Evolutionary conservation across 2,113 vertebrate species (phyloP), one percentile per base, ranked within the genome.

Genomic region (Mesocricetus auratus): DNA sequence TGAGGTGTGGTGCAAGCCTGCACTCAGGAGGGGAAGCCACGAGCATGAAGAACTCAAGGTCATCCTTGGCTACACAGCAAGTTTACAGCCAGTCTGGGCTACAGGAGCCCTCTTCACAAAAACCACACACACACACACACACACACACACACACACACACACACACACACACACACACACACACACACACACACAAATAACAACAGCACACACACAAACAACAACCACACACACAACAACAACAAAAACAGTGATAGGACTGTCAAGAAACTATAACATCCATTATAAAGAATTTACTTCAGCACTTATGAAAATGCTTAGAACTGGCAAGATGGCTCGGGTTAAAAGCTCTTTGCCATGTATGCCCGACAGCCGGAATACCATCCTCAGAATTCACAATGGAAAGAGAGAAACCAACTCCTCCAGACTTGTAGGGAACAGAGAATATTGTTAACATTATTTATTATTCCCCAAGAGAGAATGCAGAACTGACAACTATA

Each of bases 211-310:
- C 12, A 13, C 53, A 56, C 10, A 11, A 56, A 56, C 53, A 56
- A 15, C 53, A 56, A 56, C 10, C 10, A 47, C 47, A 47, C 47
- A 47, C 47, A 16, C 26, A 50, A 50, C 3, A 8, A 78, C 15
- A 31, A 50, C 22, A 31, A 19, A 45, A 78, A 71, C 58, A 91
- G 7, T 73, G 88, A 78, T 15, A 82, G 50, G 92, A 93, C 93
- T 86, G 78, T 89, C 69, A 94, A 90, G 7, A 86, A 93, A 91
- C 45, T 56, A 88, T 69, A 77, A 78, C 91, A 36, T 90, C 87
- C 81, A 94, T 79, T 47, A n/a, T 88, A 91, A 89, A 60, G 36
- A 95, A 93, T 60, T 73, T 91, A 71, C 17, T 95, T 90, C 47
- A 89, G 45, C 10, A 86, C 6, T 64, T 29, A 71, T 7, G 7